A percentile compares a stretch with the other conserved stretches of the same genome.
These are phyloP conservation scores for Brachirus orientalis DNA, from an alignment of 2,113 vertebrate genomes.

Conservation along the genomic window DNA sequence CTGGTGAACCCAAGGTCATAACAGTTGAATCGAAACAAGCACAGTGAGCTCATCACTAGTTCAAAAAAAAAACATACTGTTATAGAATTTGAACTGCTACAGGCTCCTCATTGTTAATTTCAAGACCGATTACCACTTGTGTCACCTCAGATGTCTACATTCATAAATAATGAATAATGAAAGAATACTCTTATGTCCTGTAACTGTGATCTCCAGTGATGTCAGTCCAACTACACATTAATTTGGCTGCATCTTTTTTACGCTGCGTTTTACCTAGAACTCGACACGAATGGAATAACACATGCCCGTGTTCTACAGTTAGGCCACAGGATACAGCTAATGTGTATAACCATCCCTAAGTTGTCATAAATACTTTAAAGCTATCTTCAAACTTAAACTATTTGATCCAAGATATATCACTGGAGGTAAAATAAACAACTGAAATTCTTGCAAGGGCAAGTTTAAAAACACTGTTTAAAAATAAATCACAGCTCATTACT, in stretches of 20 bases:
- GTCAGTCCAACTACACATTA: conserved; percentile 26
- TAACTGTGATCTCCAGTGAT: conserved; percentile 42
- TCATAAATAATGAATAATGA: conserved; percentile 32
- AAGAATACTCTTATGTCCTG: conserved; percentile 6
- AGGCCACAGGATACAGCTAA: conserved; percentile 61
- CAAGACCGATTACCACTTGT: neutral
- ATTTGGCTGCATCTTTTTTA: conserved; percentile 26
- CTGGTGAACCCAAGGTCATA: conserved; percentile 24
- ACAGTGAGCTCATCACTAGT: conserved; percentile 12
- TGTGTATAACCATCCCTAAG: conserved; percentile 49
- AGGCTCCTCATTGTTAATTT: neutral
- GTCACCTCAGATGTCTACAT: conserved; percentile 51
- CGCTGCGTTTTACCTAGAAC: conserved; percentile 11
- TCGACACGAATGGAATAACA: conserved; percentile 21
- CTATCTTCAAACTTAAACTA: conserved; percentile 45
- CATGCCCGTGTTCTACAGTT: conserved; percentile 51
- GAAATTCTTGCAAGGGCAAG: conserved; percentile 18
- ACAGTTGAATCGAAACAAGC: conserved; percentile 16
- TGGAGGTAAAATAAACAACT: conserved; percentile 2
- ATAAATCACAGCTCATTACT: conserved; percentile 63
- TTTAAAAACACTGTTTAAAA: conserved; percentile 60
- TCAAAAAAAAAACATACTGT: conserved; percentile 17
- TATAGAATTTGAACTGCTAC: neutral
- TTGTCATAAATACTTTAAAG: conserved; percentile 62
- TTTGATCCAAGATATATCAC: conserved; percentile 35